phyloP scores from a whole-genome alignment of 2,113 vertebrate genomes.

The Paedocypris sp. region DNA sequence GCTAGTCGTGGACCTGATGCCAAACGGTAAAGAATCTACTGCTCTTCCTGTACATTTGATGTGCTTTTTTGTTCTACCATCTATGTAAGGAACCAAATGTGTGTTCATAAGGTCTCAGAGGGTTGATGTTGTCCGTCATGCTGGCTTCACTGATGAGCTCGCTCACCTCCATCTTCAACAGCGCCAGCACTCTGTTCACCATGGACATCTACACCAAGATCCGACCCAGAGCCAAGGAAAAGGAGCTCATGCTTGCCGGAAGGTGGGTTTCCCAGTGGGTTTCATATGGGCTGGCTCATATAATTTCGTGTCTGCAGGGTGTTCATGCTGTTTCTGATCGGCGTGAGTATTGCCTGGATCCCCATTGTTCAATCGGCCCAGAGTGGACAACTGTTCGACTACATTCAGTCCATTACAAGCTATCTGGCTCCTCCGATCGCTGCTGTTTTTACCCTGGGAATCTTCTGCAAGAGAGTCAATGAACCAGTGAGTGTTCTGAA shows the following conservation, averaged over 20 bases:
- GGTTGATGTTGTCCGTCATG: slow-evolving; percentile 92
- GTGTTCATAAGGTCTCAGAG: slow-evolving; percentile 69
- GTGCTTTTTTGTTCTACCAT: neutral
- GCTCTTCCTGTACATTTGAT: neutral
- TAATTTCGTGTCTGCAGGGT: slow-evolving; percentile 58
- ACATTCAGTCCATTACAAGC: slow-evolving; percentile 87
- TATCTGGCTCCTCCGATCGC: slow-evolving; percentile 86
- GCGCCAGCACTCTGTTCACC: slow-evolving; percentile 89
- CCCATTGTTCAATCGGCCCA: slow-evolving; percentile 82
- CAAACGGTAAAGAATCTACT: slow-evolving; percentile 61
- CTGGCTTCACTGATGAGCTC: slow-evolving; percentile 96
- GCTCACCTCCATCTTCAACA: slow-evolving; percentile 96
- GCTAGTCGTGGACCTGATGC: slow-evolving; percentile 88
- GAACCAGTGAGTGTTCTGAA: slow-evolving; percentile 71
- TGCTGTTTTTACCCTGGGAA: slow-evolving; percentile 76
- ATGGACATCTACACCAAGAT: slow-evolving; percentile 91
- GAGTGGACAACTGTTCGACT: slow-evolving; percentile 89
- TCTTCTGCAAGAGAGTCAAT: slow-evolving; percentile 88
- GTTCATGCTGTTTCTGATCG: slow-evolving; percentile 82
- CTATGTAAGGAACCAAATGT: neutral
- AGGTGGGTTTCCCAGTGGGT: slow-evolving; percentile 44
- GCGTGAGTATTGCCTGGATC: slow-evolving; percentile 89
- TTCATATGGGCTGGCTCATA: neutral
- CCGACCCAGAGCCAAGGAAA: slow-evolving; percentile 62
- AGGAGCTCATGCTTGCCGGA: slow-evolving; percentile 85